These are phyloP conservation scores for Cygnus atratus DNA, from an alignment of 2,113 vertebrate species.

Conservation along the genomic window DNA sequence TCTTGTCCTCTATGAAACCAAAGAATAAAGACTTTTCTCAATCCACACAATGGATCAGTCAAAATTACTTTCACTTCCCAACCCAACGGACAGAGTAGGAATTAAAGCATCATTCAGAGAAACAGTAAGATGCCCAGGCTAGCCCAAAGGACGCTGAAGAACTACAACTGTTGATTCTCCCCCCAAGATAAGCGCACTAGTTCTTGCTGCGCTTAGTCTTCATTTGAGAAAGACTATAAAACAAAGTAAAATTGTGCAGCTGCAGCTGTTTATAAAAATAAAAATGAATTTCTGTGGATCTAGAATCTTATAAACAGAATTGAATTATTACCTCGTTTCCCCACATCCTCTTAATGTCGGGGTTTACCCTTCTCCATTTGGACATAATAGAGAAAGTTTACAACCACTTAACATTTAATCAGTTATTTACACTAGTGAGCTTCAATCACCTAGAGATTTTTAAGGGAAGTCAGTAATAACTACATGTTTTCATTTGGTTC, in stretches of 20 bases:
- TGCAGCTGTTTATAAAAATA: neutral
- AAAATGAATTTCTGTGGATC: neutral
- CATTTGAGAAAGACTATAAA: neutral
- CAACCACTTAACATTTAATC: neutral
- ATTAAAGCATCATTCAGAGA: slow-evolving; percentile 60
- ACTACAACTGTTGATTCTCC: slow-evolving; percentile 3
- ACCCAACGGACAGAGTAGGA: slow-evolving; percentile 14
- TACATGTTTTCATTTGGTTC: neutral
- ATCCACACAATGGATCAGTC: slow-evolving; percentile 15
- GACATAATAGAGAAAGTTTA: neutral
- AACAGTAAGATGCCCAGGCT: slow-evolving; percentile 33
- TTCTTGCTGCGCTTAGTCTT: neutral
- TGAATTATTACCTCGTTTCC: neutral
- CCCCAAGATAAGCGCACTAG: neutral
- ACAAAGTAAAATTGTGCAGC: neutral
- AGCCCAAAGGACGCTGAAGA: slow-evolving; percentile 42
- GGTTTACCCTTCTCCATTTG: neutral
- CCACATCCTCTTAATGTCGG: neutral
- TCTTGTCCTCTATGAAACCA: neutral
- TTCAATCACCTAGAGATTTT: neutral
- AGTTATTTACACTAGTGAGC: neutral
- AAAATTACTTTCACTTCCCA: slow-evolving; percentile 37
- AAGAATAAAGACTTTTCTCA: neutral
- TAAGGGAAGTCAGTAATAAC: neutral
- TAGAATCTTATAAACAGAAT: neutral